Evolutionary conservation across 1,140 invertebrate genomes (phyloP), one percentile per base, ranked within the genome.

Genomic region (Chymomyza costata): DNA sequence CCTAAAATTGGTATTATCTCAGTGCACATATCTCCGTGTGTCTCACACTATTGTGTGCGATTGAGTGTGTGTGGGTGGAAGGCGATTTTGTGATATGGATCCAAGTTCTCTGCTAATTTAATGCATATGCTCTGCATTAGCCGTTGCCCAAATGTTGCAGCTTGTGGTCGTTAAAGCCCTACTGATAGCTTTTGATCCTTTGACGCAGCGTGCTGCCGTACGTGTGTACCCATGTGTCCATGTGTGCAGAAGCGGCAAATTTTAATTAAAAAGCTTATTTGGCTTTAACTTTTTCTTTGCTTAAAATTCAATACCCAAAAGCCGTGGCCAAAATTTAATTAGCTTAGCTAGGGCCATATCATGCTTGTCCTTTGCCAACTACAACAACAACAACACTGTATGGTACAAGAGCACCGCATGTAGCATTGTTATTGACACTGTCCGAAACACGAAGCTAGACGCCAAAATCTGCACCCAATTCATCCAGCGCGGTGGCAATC

Each of bases 231-330:
- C 11, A 13, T 34, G 32, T 34, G 32, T 34, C 3, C n/a, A 10
- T 34, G 32, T 34, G 32, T 34, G 25, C 10, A 39, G 19, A 17
- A 32, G 37, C 21, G 16, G 10, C 17, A 62, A 71, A 66, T 76
- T 76, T 76, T 76, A 76, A 76, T 76, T 76, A 76, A 76, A 76
- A 71, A 50, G 52, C 69, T 67, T 48, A 63, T 74, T 64, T 66
- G 38, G 45, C 58, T 58, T 70, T 63, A 62, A 56, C 50, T 73
- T 35, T 18, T 25, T 18, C 13, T 78, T 71, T 78, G 66, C 43
- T 54, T 39, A n/a, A n/a, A n/a, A 32, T 44, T 13, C 28, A 18
- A 25, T 25, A 8, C 32, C 53, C 10, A 44, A 11, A 14, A 14
- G 37, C 34, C 47, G 71, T 70, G 65, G 71, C 53, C 62, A 61